phyloP scores from a whole-genome alignment of 2,888 invertebrate species.

The Herminia tarsipennalis region DNA sequence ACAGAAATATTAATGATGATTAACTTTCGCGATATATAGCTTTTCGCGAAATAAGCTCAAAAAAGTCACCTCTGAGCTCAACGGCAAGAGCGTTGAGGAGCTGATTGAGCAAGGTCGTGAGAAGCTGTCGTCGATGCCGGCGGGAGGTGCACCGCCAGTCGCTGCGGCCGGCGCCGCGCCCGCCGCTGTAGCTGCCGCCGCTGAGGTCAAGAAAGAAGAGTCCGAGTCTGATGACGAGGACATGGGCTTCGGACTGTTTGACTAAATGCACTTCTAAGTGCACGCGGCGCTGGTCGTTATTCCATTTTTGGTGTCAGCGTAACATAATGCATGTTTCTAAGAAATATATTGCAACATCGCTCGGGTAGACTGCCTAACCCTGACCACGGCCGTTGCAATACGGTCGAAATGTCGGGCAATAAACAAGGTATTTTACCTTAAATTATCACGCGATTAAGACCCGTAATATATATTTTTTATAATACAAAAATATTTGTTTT shows the following conservation, averaged over 20 bases:
- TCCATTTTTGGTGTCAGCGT: constrained; percentile 79
- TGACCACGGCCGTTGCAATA: too few species aligned
- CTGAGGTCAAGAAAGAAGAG: constrained; percentile 93
- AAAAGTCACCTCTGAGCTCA: constrained; percentile 94
- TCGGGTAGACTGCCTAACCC: too few species aligned
- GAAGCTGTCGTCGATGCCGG: constrained; percentile 97
- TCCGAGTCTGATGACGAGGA: constrained; percentile 98
- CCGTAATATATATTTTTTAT: too few species aligned
- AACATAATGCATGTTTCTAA: constrained; percentile 80
- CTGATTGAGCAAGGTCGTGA: constrained; percentile 95
- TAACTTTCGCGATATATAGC: too few species aligned
- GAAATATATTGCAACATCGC: constrained; percentile 84
- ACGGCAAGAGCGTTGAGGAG: constrained; percentile 96
- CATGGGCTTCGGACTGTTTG: constrained; percentile 99
- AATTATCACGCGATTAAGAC: too few species aligned
- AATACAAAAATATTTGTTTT: too few species aligned
- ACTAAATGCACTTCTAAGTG: constrained; percentile 85
- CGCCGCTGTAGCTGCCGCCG: constrained; percentile 87
- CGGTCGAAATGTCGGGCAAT: too few species aligned
- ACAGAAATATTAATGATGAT: too few species aligned
- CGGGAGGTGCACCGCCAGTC: constrained; percentile 92
- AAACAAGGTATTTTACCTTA: too few species aligned
- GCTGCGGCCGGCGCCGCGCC: constrained; percentile 84
- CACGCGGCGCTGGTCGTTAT: constrained; percentile 72
- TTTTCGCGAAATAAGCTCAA: too few species aligned